A percentile compares a stretch with the other conserved stretches of the same genome.
phyloP scores from a whole-genome alignment of 2,113 vertebrate genomes.

The Epinephelus moara region DNA sequence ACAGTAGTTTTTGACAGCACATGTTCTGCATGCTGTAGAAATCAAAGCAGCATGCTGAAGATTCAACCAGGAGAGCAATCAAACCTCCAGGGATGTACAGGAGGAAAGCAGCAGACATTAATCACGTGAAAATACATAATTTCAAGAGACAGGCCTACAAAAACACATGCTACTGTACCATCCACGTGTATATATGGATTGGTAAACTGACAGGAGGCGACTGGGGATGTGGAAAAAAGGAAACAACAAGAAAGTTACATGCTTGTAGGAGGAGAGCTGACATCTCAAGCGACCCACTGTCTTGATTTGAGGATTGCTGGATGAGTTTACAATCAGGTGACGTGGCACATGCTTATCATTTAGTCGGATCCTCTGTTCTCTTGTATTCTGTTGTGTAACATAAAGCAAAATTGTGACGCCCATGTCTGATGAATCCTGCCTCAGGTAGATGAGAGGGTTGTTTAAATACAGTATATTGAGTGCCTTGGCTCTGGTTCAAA shows the following conservation, averaged over 20 bases:
- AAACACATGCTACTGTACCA: not conserved
- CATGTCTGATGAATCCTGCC: not conserved
- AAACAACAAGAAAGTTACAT: not conserved
- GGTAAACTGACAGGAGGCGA: not conserved
- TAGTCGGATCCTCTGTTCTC: not conserved
- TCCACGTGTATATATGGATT: not conserved
- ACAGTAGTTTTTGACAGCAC: not conserved
- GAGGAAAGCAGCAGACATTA: conserved; percentile 4
- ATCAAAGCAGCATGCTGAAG: conserved; percentile 22
- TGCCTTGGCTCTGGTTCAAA: too few species aligned
- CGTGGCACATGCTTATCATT: not conserved
- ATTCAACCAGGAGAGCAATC: conserved; percentile 5
- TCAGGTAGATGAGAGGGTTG: not conserved
- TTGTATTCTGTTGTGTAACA: not conserved
- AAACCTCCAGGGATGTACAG: not conserved
- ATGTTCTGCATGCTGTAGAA: not conserved
- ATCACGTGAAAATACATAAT: conserved; percentile 26
- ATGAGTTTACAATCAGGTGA: not conserved
- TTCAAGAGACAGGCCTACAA: not conserved
- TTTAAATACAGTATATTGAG: not conserved
- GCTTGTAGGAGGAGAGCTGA: not conserved
- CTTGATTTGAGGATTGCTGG: not conserved
- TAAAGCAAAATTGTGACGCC: not conserved
- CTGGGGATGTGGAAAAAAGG: not conserved
- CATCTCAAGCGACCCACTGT: not conserved